Base-by-base conservation (phyloP, 2,888 invertebrate genomes). In the Dioctria linearis region DNA sequence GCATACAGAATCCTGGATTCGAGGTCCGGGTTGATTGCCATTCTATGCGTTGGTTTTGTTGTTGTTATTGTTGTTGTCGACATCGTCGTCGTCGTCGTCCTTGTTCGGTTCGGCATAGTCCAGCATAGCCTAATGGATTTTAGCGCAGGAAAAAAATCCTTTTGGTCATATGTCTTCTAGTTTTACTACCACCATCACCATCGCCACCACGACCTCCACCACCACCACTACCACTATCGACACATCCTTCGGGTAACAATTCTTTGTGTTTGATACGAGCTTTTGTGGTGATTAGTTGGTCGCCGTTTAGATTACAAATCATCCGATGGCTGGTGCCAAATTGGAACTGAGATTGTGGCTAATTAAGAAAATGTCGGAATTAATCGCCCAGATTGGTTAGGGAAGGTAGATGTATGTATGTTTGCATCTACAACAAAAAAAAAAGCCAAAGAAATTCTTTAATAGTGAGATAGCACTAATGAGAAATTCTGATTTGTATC, bases 271-370 rank as follows among this genome's bases (percentile, higher is more conserved):
- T 67, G 79, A 79, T 79, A 59, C 59, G 46, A 59, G 67, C 66
- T 79, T 69, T 61, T 79, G 79, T 71, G 79, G 79, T 79, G 79
- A 79, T 79, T 79, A 79, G 79, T 79, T 79, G 79, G 79, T 59
- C 79, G 71, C 79, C 79, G 71, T 79, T 79, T 79, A 67, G 79
- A 79, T 79, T 79, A 79, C 79, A 79, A 79, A 79, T 79, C 79
- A 79, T 79, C 79, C 61, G 69, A 67, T 57, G 71, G 79, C 71
- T 67, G 61, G 79, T 79, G 79, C 79, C 79, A 79, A 79, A 79
- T 79, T 79, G 79, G 59, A 79, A 46, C 71, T 71, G 59, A 69
- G 79, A 79, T 79, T 79, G 79, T 79, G 79, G 79, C 79, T 79
- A 79, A 79, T 79, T 79, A 79, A 79, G 79, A 79, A 79, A 79